Conservation (phyloP, 2,797 vertebrate genomes). For the Acrossocheilus wenchowensis region DNA sequence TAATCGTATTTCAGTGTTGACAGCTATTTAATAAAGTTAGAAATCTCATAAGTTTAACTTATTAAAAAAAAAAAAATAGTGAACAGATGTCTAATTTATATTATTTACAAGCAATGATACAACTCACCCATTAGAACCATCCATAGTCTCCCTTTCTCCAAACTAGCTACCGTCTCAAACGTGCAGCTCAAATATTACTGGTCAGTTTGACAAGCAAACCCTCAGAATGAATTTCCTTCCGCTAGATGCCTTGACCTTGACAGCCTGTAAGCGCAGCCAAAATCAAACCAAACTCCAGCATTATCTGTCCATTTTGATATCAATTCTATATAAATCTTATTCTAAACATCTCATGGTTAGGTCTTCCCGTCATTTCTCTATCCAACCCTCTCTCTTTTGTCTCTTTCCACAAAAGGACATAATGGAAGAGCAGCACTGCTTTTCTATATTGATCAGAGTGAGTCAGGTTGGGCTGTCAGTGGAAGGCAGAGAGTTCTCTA, state of each 20-base stretch:
- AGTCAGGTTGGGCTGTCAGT: conserved; percentile 36
- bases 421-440: conserved; percentile 34
- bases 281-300: conserved; percentile 14
- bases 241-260: not conserved
- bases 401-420: conserved; percentile 25
- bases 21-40: not conserved
- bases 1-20: not conserved
- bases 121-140: not conserved
- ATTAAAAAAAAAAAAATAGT: not conserved
- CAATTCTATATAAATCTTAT: conserved; percentile 27
- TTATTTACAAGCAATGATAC: not conserved
- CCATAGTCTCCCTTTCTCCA: not conserved
- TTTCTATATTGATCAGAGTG: conserved; percentile 50
- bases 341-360: conserved; percentile 13
- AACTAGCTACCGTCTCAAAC: conserved; percentile 3
- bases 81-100: not conserved
- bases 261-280: not conserved
- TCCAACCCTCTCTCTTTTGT: conserved; percentile 14
- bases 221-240: not conserved
- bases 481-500: conserved; percentile 25
- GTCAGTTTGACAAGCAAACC: conserved; percentile 29
- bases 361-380: not conserved
- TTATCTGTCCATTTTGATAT: conserved; percentile 29
- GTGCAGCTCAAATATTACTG: conserved; percentile 7
- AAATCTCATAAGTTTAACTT: not conserved